Conservation (phyloP, 2,888 invertebrate genomes). For the Dryobota labecula region DNA sequence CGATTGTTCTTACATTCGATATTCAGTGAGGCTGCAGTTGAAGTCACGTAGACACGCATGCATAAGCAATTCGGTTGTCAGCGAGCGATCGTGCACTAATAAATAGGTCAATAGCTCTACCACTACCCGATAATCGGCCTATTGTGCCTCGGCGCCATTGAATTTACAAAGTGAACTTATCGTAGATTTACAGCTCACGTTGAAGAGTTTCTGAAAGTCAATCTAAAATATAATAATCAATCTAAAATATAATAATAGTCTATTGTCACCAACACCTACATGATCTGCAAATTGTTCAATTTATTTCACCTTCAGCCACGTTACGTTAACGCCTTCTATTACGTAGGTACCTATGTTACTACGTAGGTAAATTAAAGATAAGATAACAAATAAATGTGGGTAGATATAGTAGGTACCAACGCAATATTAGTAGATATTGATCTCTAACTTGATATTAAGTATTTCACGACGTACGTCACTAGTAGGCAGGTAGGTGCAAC, state of each 20-base stretch:
- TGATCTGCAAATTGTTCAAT: constrained; percentile 4
- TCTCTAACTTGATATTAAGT: constrained; percentile 10
- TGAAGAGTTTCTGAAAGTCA: background rate
- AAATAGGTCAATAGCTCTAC: constrained; percentile 86
- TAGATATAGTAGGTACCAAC: constrained; percentile 12
- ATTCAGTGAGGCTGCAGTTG: constrained; percentile 81
- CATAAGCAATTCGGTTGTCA: constrained; percentile 85
- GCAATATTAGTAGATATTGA: background rate
- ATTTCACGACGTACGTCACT: background rate
- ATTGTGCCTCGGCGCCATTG: constrained; percentile 54
- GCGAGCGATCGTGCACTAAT: constrained; percentile 80
- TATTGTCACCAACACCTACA: constrained; percentile 14
- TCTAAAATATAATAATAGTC: too few species aligned
- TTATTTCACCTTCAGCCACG: constrained; percentile 17
- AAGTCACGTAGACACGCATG: constrained; percentile 85
- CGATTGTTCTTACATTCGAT: constrained; percentile 75
- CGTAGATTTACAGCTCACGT: constrained; percentile 39
- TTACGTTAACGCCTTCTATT: constrained; percentile 26
- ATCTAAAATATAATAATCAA: too few species aligned
- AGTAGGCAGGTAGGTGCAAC: background rate
- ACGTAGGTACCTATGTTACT: constrained; percentile 21
- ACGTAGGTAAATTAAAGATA: constrained; percentile 36
- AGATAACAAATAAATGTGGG: constrained; percentile 26
- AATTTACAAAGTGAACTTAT: constrained; percentile 55
- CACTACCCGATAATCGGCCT: constrained; percentile 61